These are phyloP conservation scores for Liopterus haemorrhoidalis DNA, from an alignment of 2,888 invertebrate genomes.

Conservation along the genomic window DNA sequence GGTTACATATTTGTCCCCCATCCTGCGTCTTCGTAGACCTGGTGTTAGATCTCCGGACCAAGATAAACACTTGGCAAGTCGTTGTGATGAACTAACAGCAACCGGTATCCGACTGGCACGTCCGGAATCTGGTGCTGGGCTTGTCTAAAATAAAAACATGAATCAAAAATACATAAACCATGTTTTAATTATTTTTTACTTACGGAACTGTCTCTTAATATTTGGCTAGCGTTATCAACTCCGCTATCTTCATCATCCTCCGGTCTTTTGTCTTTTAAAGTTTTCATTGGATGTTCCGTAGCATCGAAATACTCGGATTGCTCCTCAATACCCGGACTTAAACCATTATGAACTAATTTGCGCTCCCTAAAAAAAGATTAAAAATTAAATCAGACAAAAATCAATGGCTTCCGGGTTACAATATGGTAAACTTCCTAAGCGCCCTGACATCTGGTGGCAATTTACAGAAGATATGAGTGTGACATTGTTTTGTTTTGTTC, in stretches of 20 bases:
- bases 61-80: conserved; percentile 64
- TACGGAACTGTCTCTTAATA: conserved; percentile 44
- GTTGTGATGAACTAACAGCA: conserved; percentile 49
- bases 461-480: too few relatives aligned
- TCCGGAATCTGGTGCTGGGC: conserved; percentile 44
- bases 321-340: conserved; percentile 62
- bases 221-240: conserved; percentile 45
- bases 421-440: too few relatives aligned
- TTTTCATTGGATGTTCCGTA: conserved; percentile 53
- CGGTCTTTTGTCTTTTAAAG: conserved; percentile 40
- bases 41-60: conserved; percentile 61
- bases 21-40: conserved; percentile 69
- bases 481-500: too few relatives aligned
- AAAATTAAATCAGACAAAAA: not conserved
- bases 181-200: conserved; percentile 27
- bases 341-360: conserved; percentile 40
- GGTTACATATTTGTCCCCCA: conserved; percentile 75
- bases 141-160: conserved; percentile 40
- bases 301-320: conserved; percentile 77
- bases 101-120: conserved; percentile 62
- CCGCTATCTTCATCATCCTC: conserved; percentile 46
- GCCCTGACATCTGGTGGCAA: too few relatives aligned
- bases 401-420: too few relatives aligned
- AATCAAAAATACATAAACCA: too few relatives aligned
- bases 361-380: conserved; percentile 7